phyloP scores from a whole-genome alignment of 2,113 vertebrate genomes.

The Lepisosteus oculatus region DNA sequence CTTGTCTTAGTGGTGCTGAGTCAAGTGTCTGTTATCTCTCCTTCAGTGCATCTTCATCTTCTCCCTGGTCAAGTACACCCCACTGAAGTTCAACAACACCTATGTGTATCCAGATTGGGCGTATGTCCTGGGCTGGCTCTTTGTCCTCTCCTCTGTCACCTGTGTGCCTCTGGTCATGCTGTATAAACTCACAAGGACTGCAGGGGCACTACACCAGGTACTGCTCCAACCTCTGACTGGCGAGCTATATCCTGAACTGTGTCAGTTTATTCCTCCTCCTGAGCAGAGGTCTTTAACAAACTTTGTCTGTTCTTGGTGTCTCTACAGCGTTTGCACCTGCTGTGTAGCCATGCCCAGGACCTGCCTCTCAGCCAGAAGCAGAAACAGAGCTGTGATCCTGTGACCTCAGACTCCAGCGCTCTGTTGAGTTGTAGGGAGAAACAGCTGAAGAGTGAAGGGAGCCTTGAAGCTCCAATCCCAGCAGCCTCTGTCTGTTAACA shows the following conservation, averaged over 20 bases:
- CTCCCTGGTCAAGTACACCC: constrained; percentile 47
- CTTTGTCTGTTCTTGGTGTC: not conserved
- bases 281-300: not conserved
- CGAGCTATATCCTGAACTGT: not conserved
- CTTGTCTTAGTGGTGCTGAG: too few species aligned
- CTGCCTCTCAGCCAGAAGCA: not conserved
- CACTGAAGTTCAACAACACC: constrained; percentile 49
- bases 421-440: too few species aligned
- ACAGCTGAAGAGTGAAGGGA: too few species aligned
- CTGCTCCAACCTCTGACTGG: not conserved
- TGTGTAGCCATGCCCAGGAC: constrained; percentile 40
- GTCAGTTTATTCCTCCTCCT: not conserved
- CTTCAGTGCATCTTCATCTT: constrained; percentile 54
- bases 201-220: constrained; percentile 48
- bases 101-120: constrained; percentile 58
- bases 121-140: constrained; percentile 56
- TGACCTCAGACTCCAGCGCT: too few species aligned
- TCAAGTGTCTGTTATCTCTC: not conserved
- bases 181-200: constrained; percentile 33
- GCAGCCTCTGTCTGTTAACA: too few species aligned
- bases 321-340: constrained; percentile 38
- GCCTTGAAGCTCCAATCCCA: too few species aligned
- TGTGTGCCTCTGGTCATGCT: constrained; percentile 50
- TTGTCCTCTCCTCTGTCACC: constrained; percentile 46
- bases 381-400: not conserved